Conservation (phyloP, 2,888 invertebrate species). For the Nomada fabriciana region DNA sequence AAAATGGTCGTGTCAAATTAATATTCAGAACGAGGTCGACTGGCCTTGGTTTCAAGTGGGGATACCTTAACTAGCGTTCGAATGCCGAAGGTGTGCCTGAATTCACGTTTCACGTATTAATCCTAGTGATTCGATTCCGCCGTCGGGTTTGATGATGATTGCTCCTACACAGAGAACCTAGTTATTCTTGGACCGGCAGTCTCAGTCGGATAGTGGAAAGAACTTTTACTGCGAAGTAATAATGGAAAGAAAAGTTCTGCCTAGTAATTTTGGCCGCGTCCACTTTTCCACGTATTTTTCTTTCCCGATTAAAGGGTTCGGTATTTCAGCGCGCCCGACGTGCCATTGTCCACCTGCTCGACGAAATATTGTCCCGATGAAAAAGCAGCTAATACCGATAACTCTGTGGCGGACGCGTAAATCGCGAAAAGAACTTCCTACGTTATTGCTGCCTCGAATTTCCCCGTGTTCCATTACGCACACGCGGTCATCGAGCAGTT, state of each 20-base stretch:
- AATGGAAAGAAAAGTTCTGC: no score
- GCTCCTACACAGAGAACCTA: background rate
- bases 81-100: slow-evolving; percentile 18
- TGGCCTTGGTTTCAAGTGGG: background rate
- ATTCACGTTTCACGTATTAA: slow-evolving; percentile 19
- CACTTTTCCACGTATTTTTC: no score
- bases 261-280: no score
- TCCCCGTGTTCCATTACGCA: slow-evolving; percentile 1
- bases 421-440: background rate
- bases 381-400: background rate
- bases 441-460: background rate
- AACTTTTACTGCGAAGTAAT: background rate
- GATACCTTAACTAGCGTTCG: slow-evolving; percentile 28
- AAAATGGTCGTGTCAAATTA: slow-evolving; percentile 35
- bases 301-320: no score
- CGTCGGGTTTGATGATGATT: background rate
- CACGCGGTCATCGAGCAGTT: background rate
- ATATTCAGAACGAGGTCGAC: slow-evolving; percentile 43
- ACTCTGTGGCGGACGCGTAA: background rate
- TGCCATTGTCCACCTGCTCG: background rate
- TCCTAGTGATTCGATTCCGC: slow-evolving; percentile 19
- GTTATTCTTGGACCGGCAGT: background rate
- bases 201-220: background rate
- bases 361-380: background rate
- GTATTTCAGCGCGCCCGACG: background rate